Base-by-base conservation (phyloP, 2,888 invertebrate genomes). In the Acleris laterana region DNA sequence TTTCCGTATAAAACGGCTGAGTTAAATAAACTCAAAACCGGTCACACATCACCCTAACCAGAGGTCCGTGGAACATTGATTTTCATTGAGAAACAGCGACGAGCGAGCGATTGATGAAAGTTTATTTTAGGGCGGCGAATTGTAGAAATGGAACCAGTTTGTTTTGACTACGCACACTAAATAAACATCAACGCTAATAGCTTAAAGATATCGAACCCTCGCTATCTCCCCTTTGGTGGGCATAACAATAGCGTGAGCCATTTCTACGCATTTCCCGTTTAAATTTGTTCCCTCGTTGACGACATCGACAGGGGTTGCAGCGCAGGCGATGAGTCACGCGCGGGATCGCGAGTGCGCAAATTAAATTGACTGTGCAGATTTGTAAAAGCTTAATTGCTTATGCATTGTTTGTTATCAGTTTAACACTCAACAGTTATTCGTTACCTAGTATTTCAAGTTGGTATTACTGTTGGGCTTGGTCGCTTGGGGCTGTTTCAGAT, bases 191-290 rank as follows among this genome's bases (percentile, higher is more conserved):
- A 80, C 80, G 81, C 83, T 88, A 87, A 88, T 84, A 84, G 84
- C 82, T 79, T 77, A 80, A 76, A 84, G 82, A 87, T 88, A 88
- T 83, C 84, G 83, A 78, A 75, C 76, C 77, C 77, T 76, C 77
- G 78, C 79, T 86, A 89, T 89, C 87, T 84, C 85, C 89, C 90
- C 90, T 85, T 78, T 73, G 85, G 83, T 77, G 82, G 79, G 38
- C 13, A 79, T 79, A 81, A 90, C 90, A 90, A 90, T 89, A 84
- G 90, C 88, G 85, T 82, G 85, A 83, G 86, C 89, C 89, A 87
- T 90, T 90, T 90, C 87, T 85, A 89, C 88, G 84, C 88, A 83
- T 88, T 89, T 90, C 88, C 90, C 85, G 84, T 90, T 90, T 88
- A 84, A 88, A 88, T 88, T 85, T 83, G 88, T 83, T 84, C 89